A percentile compares a stretch with the other conserved stretches of the same genome.
Evolutionary conservation across 2,113 vertebrate genomes (phyloP).

Genomic region (Aegypius monachus): DNA sequence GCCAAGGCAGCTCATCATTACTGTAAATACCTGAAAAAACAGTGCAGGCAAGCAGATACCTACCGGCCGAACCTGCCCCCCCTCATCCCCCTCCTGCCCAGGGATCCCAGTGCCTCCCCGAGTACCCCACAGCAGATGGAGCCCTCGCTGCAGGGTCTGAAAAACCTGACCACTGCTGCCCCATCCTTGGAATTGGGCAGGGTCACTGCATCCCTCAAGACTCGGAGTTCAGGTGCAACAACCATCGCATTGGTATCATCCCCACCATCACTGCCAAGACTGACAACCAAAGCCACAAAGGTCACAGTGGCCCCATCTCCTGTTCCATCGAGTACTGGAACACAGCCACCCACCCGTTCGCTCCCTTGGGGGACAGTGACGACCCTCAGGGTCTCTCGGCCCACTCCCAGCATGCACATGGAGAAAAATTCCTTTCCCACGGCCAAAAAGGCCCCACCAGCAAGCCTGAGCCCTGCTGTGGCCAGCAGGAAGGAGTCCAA

Average conservation of each 20-base stretch:
- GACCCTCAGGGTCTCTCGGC: background rate
- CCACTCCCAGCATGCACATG: background rate
- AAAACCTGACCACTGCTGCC: slow-evolving; percentile 68
- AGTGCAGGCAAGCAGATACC: slow-evolving; percentile 88
- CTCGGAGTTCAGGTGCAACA: background rate
- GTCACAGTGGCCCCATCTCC: background rate
- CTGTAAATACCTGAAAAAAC: slow-evolving; percentile 94
- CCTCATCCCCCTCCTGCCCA: slow-evolving; percentile 76
- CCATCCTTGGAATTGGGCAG: background rate
- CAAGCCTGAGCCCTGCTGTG: background rate
- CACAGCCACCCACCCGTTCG: background rate
- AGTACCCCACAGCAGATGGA: background rate
- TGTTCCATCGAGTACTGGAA: background rate
- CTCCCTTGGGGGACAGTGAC: background rate
- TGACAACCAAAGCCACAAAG: slow-evolving; percentile 33
- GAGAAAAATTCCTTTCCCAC: background rate
- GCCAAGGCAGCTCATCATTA: slow-evolving; percentile 94
- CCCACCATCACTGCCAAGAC: background rate
- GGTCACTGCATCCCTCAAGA: slow-evolving; percentile 13
- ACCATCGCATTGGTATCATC: background rate
- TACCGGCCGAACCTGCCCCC: slow-evolving; percentile 80
- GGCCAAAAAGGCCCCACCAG: background rate
- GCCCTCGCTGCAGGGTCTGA: slow-evolving; percentile 34
- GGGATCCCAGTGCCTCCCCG: slow-evolving; percentile 64
- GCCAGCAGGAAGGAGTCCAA: slow-evolving; percentile 33